Percentiles rank a stretch among this genome's conserved stretches.
Evolutionary conservation across 2,797 vertebrate genomes (phyloP).

Genomic region (Dryobates pubescens): DNA sequence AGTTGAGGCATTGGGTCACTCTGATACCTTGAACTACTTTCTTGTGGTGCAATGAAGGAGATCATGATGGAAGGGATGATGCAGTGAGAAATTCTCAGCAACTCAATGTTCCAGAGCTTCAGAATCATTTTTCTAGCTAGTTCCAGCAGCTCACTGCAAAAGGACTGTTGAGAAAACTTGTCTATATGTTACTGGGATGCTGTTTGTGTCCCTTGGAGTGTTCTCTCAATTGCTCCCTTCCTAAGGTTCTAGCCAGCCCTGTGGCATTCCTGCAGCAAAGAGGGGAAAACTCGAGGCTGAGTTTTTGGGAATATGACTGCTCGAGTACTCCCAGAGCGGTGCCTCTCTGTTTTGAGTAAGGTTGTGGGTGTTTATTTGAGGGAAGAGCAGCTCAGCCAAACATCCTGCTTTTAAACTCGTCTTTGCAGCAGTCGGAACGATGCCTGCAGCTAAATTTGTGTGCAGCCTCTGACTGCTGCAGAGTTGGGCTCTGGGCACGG

Average conservation of each 20-base stretch:
- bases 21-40: background rate
- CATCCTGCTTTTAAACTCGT: slow-evolving; percentile 88
- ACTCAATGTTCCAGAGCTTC: background rate
- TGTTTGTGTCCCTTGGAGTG: background rate
- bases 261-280: slow-evolving; percentile 69
- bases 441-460: slow-evolving; percentile 24
- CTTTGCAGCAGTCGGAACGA: slow-evolving; percentile 31
- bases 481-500: background rate
- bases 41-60: background rate
- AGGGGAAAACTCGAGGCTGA: slow-evolving; percentile 77
- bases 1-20: background rate
- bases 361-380: slow-evolving; percentile 93
- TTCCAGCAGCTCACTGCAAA: background rate
- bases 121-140: background rate
- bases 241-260: slow-evolving; percentile 69
- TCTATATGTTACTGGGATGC: background rate
- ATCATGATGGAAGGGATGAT: background rate
- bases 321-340: slow-evolving; percentile 82
- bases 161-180: background rate
- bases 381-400: slow-evolving; percentile 90
- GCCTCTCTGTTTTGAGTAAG: slow-evolving; percentile 84
- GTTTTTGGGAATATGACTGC: slow-evolving; percentile 82
- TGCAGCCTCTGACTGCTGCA: background rate
- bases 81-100: background rate
- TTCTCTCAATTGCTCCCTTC: background rate